Evolutionary conservation across 2,797 vertebrate species (phyloP).

Genomic region (Morus bassanus): DNA sequence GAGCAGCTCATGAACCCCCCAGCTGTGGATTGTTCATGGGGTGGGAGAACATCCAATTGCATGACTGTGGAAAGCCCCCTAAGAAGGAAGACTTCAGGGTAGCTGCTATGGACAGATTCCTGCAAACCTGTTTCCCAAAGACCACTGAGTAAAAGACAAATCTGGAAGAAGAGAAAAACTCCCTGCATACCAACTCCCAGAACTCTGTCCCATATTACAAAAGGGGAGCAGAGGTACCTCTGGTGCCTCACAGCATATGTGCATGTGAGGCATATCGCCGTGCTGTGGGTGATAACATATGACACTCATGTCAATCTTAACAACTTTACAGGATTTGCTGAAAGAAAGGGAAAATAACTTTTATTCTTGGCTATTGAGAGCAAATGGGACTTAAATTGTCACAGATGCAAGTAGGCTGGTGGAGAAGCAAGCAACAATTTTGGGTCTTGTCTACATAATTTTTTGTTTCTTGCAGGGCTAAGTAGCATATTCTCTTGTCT

Average conservation of each 20-base stretch:
- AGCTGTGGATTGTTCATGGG: not conserved
- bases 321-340: not conserved
- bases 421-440: not conserved
- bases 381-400: not conserved
- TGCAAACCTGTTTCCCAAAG: not conserved
- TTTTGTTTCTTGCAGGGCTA: not conserved
- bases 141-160: not conserved
- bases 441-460: not conserved
- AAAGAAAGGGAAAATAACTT: not conserved
- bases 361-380: not conserved
- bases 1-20: not conserved
- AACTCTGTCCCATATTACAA: not conserved
- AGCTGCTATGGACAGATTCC: not conserved
- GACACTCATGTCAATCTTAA: not conserved
- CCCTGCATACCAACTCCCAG: not conserved
- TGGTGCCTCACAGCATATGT: not conserved
- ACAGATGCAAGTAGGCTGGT: not conserved
- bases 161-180: not conserved
- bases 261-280: not conserved
- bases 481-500: not conserved
- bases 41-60: not conserved
- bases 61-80: accelerated
- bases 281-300: not conserved
- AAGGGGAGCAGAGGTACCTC: not conserved
- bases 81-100: not conserved